These are phyloP conservation scores for Trachurus trachurus DNA, from an alignment of 2,797 vertebrate genomes.

Conservation along the genomic window DNA sequence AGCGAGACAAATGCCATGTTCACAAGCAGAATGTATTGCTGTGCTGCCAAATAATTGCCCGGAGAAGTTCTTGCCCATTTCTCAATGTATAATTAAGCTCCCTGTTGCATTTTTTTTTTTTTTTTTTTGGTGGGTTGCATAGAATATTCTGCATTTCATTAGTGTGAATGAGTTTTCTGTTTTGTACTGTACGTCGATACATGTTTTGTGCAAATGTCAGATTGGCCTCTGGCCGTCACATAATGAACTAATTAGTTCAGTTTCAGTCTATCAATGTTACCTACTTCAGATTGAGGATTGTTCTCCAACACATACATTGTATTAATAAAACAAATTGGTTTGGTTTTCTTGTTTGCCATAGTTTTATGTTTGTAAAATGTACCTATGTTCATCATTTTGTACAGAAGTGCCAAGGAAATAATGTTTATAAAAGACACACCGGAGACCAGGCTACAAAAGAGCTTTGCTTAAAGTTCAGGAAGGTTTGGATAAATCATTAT, in stretches of 20 bases:
- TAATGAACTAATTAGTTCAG: slow-evolving; percentile 60
- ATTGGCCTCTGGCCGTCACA: slow-evolving; percentile 48
- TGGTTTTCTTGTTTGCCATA: background rate
- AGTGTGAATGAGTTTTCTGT: slow-evolving; percentile 53
- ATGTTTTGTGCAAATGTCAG: slow-evolving; percentile 57
- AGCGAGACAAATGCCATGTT: slow-evolving; percentile 52
- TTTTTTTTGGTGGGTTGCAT: slow-evolving; percentile 14
- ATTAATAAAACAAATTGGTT: slow-evolving; percentile 1
- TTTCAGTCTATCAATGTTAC: slow-evolving; percentile 44
- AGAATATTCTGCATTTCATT: slow-evolving; percentile 43
- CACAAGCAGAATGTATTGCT: slow-evolving; percentile 15
- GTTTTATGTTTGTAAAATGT: slow-evolving; percentile 7
- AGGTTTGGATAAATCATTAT: too few species aligned
- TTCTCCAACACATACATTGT: slow-evolving; percentile 13
- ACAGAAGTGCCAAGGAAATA: background rate
- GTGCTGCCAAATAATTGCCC: slow-evolving; percentile 45
- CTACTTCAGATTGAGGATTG: slow-evolving; percentile 5
- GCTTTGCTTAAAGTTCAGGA: too few species aligned
- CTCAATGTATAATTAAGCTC: slow-evolving; percentile 56
- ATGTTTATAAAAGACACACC: too few species aligned
- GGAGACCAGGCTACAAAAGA: too few species aligned
- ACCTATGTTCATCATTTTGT: too few species aligned
- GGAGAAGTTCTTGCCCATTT: slow-evolving; percentile 31
- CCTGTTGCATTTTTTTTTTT: slow-evolving; percentile 32
- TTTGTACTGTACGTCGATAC: slow-evolving; percentile 47